Conservation (phyloP, 1,140 invertebrate species). For the Drosophila pseudoananassae region DNA sequence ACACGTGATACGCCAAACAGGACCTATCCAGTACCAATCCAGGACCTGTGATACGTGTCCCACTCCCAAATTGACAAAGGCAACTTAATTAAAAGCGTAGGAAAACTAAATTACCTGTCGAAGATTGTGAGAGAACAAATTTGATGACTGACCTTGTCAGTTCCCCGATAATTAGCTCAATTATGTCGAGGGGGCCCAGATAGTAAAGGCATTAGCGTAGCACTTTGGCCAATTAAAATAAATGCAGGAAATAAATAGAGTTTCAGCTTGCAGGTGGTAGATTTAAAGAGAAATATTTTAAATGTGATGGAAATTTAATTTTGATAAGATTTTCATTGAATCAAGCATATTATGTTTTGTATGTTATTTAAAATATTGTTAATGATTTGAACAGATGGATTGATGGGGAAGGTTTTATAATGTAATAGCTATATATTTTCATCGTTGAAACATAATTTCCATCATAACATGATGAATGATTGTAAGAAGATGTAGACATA, state of each 20-base stretch:
- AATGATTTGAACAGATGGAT: no score
- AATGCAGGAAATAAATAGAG: not conserved
- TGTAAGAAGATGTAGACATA: no score
- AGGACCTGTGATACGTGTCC: conserved; percentile 35
- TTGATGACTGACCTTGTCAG: conserved; percentile 37
- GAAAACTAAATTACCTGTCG: conserved; percentile 57
- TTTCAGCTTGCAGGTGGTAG: not conserved
- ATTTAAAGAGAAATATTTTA: no score
- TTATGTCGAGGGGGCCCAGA: conserved; percentile 13
- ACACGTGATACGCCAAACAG: conserved; percentile 35
- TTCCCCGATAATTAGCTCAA: conserved; percentile 36
- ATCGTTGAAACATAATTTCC: no score
- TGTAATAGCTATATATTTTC: no score
- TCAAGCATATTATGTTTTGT: no score
- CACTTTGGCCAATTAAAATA: conserved; percentile 19
- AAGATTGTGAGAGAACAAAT: conserved; percentile 47
- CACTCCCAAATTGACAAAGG: conserved; percentile 16
- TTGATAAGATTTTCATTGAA: no score
- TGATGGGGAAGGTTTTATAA: no score
- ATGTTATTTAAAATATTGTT: no score
- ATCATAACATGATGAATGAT: no score
- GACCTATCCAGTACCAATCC: conserved; percentile 4
- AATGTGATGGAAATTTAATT: no score
- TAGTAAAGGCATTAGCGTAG: conserved; percentile 17
- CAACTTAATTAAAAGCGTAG: conserved; percentile 55